Base-by-base conservation (phyloP, 1,140 invertebrate genomes). In the Dendrolimus punctatus region DNA sequence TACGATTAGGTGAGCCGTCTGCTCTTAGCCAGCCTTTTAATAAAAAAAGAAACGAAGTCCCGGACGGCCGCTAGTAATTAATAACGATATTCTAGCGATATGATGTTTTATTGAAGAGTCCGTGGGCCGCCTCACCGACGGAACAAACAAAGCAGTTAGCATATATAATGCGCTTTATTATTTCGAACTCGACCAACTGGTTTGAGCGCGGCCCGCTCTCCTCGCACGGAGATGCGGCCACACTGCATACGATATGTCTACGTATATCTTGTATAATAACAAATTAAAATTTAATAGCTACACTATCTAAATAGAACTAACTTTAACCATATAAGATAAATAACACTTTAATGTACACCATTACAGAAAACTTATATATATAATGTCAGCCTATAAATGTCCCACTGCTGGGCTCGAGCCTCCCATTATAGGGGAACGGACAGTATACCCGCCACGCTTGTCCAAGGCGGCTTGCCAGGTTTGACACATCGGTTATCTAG, bases 91-190 rank as follows among this genome's bases (percentile, higher is more conserved):
- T 23, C 23, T 23, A 23, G 23, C 23, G 23, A 23, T 23, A 23
- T 23, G 23, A 23, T 23, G 23, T 23, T 23, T 23, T 23, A 23
- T 23, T 23, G 23, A 23, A 23, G 23, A 23, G 23, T 1, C 0
- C 8, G 5, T 43, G 8, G 10, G 23, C 45, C 39, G 39, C 54
- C 48, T 56, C 51, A 53, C 40, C 43, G n/a, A 5, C 41, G 49
- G 46, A 40, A 53, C 51, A 61, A 61, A 61, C 59, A 61, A 61
- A 40, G 47, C 55, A 57, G 54, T 61, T 61, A 57, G 51, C 59
- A 57, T 61, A 61, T 40, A 42, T 61, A 53, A 61, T 57, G 45
- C n/a, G 39, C 43, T 51, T 57, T 46, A 57, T 57, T 57, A 49
- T 56, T 50, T 51, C 37, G 40, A 44, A 54, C 23, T 42, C 46